Evolutionary conservation across 2,797 vertebrate genomes (phyloP).

Genomic region (Manis crassicaudata): DNA sequence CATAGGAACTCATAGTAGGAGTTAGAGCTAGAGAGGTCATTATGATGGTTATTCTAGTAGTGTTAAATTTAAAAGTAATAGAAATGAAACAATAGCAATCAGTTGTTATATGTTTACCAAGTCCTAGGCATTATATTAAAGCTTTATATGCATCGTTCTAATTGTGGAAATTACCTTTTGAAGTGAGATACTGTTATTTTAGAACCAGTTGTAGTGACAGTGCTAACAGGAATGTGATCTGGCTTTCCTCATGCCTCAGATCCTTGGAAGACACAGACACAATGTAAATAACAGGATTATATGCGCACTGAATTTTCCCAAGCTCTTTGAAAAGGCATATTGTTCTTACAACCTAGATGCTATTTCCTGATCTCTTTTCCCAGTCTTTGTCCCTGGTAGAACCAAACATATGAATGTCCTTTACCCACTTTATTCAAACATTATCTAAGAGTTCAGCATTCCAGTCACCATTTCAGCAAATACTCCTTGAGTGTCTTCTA

Average conservation of each 20-base stretch:
- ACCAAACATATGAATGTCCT: not conserved
- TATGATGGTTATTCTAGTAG: not conserved
- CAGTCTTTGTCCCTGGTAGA: not conserved
- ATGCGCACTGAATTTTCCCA: not conserved
- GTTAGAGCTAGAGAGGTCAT: not conserved
- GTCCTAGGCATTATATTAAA: not conserved
- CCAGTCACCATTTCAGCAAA: not conserved
- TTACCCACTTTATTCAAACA: not conserved
- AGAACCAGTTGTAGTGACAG: not conserved
- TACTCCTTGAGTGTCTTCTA: not conserved
- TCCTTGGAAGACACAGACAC: not conserved
- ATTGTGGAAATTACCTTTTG: not conserved
- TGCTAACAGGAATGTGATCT: not conserved
- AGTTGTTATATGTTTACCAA: not conserved
- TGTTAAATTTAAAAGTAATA: not conserved
- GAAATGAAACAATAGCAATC: not conserved
- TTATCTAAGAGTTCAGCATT: not conserved
- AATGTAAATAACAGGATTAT: not conserved
- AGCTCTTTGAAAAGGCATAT: not conserved
- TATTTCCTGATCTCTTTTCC: not conserved
- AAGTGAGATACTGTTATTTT: not conserved
- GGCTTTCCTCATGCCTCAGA: not conserved
- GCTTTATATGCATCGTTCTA: not conserved
- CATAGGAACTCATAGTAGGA: not conserved
- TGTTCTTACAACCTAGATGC: not conserved